Conservation (phyloP, 2,888 invertebrate species). For the Athripsodes cinereus region DNA sequence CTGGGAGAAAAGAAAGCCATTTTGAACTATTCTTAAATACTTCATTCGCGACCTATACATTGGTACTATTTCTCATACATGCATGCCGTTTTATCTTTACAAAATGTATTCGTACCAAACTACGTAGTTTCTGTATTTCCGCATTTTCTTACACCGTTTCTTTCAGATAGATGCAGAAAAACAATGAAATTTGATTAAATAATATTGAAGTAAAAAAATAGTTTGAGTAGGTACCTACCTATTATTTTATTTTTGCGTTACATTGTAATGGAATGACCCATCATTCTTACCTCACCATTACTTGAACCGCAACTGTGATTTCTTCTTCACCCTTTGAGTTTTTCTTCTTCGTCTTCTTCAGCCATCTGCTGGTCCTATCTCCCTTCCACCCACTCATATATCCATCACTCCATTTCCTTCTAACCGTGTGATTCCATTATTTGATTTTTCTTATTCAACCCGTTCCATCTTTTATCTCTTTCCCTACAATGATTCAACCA, state of each 20-base stretch:
- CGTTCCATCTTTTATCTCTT: conserved; percentile 2
- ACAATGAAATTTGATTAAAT: too few relatives aligned
- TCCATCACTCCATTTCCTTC: conserved; percentile 1
- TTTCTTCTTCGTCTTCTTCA: conserved; percentile 16
- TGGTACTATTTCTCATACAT: too few relatives aligned
- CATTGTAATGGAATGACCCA: neutral
- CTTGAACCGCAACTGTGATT: conserved; percentile 28
- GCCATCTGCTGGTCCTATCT: conserved; percentile 4
- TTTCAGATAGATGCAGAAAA: too few relatives aligned
- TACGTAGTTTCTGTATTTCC: too few relatives aligned
- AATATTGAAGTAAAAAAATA: too few relatives aligned
- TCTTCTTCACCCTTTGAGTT: conserved; percentile 27
- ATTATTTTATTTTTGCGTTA: neutral
- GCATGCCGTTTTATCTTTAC: too few relatives aligned
- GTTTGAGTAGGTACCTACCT: too few relatives aligned
- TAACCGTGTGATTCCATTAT: conserved; percentile 2
- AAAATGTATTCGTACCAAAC: too few relatives aligned
- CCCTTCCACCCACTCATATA: conserved; percentile 7
- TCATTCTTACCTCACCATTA: conserved; percentile 16
- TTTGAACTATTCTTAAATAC: too few relatives aligned
- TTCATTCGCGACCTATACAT: too few relatives aligned
- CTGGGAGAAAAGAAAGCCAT: too few relatives aligned
- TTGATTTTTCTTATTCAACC: conserved; percentile 10
- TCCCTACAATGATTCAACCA: neutral
- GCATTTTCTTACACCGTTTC: too few relatives aligned